These are phyloP conservation scores for Mastomys natalensis DNA, from an alignment of 2,113 vertebrate genomes.

Conservation along the genomic window DNA sequence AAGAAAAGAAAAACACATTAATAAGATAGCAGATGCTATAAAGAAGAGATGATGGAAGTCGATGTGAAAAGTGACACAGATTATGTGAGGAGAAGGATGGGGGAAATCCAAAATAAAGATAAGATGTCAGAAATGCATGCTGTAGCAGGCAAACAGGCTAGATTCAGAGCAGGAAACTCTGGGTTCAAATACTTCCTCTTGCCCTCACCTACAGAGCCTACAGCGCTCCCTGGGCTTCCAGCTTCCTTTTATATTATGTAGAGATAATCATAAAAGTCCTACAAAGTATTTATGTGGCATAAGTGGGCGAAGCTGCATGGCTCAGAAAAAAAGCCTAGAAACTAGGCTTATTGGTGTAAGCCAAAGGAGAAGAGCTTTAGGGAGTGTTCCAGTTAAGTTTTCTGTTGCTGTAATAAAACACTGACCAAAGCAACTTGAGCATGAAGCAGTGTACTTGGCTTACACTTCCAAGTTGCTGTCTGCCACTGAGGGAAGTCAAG, in stretches of 20 bases:
- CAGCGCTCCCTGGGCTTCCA: not conserved
- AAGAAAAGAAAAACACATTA: conserved; percentile 24
- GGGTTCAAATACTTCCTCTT: not conserved
- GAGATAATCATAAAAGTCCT: not conserved
- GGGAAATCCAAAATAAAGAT: not conserved
- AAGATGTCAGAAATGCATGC: not conserved
- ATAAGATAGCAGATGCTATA: not conserved
- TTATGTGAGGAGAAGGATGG: not conserved
- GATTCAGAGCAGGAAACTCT: not conserved
- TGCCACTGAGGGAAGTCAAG: not conserved
- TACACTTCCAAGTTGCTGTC: not conserved
- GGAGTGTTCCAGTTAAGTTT: not conserved
- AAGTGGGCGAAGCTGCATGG: not conserved
- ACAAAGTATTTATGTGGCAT: not conserved
- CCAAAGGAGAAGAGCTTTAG: not conserved
- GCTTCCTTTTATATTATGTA: not conserved
- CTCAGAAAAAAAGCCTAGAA: not conserved
- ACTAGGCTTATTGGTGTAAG: not conserved
- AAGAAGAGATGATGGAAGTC: not conserved
- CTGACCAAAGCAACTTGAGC: not conserved
- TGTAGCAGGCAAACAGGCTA: not conserved
- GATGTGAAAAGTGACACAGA: not conserved
- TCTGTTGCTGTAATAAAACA: not conserved
- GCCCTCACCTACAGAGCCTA: not conserved
- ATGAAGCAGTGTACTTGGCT: not conserved